Conservation (phyloP, 2,888 invertebrate species). For the Lissonota sp. region DNA sequence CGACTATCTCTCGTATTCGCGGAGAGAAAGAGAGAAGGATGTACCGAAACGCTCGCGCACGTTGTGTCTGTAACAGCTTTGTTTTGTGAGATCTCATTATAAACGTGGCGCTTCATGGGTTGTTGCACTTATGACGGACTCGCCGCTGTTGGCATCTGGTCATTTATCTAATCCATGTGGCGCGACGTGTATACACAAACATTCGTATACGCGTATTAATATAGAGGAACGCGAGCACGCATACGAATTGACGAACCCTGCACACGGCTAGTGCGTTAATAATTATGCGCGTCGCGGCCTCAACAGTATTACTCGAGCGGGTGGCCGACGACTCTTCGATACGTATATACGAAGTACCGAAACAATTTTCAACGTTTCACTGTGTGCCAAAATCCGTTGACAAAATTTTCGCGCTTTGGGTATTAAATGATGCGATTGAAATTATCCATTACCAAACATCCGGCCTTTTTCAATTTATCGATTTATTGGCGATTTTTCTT, state of each 20-base stretch:
- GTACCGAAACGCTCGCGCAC: background rate
- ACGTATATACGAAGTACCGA: background rate
- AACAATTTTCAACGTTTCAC: no score
- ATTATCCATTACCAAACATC: no score
- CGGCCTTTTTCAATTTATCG: no score
- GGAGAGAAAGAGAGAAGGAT: no score
- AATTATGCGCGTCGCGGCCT: constrained; percentile 60
- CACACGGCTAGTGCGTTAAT: constrained; percentile 58
- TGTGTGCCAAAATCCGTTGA: no score
- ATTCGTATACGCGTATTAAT: constrained; percentile 8
- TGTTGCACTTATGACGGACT: constrained; percentile 75
- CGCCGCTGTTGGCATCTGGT: constrained; percentile 70
- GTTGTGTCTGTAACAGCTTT: constrained; percentile 64
- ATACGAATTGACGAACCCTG: constrained; percentile 21
- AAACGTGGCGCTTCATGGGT: constrained; percentile 74
- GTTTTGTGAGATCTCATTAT: constrained; percentile 76
- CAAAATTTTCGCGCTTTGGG: no score
- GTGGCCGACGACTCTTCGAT: constrained; percentile 20
- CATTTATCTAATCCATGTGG: constrained; percentile 75
- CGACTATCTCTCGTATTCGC: constrained; percentile 22
- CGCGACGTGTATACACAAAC: constrained; percentile 67
- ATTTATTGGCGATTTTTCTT: no score
- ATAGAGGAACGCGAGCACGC: constrained; percentile 4
- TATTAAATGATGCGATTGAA: no score
- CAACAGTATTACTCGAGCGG: constrained; percentile 54